Base-by-base conservation (phyloP, 2,113 vertebrate species). In the Daphoenositta chrysoptera region DNA sequence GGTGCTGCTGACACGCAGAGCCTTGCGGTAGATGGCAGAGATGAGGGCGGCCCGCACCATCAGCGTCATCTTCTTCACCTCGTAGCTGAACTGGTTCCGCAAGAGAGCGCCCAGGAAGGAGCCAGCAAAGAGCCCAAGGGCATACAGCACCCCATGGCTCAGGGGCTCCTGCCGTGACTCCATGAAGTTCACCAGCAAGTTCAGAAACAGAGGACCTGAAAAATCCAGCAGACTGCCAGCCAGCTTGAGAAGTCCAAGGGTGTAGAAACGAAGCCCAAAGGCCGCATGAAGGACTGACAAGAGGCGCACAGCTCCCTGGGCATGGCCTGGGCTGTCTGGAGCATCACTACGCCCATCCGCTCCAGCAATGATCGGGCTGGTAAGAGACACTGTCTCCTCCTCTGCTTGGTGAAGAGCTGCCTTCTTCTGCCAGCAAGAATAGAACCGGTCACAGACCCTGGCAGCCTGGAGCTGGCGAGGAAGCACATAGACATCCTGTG, bases 171-270 rank as follows among this genome's bases (percentile, higher is more conserved):
- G 97, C 10, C 45, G 88, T 1, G 98, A 98, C 96, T 99, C 99
- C 97, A 99, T 98, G 78, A 99, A 99, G 91, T 91, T 97, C 61
- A 99, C 98, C 63, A 99, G 96, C 13, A 98, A 87, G 92, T 98
- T 99, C 48, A 99, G 98, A 24, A 99, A 98, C 44, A 99, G 93
- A 3, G 99, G 99, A 20, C 99, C 99, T 0, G 98, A 97, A 80
- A 99, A 99, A 26, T 91, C 90, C 81, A 99, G 92, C 94, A 99
- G 96, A 88, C 96, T 98, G 21, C 98, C 97, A 4, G 63, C 57
- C 78, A 99, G 87, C 96, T 99, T 99, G 87, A 99, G 96, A 54
- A 98, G 66, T 6, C 99, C 99, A 7, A 99, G 98, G 13, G 95
- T 53, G 86, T 99, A 99, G 94, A 98, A 99, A 30, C 94, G 97